Evolutionary conservation across 2,888 invertebrate species (phyloP).

Genomic region (Anaspis maculata): DNA sequence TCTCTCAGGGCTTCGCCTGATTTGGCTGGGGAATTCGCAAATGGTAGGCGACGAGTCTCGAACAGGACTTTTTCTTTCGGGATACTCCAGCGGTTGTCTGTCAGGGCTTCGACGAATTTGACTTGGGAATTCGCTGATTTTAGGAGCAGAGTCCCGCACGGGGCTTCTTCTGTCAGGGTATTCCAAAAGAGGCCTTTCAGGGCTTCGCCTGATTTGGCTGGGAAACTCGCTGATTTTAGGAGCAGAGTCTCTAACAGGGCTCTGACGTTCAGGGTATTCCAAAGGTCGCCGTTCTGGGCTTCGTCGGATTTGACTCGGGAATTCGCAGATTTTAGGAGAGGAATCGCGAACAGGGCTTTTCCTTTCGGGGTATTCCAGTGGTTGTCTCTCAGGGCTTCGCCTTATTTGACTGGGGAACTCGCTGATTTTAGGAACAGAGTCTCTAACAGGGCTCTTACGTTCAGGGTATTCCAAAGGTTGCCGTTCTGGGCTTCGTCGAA

Average conservation of each 20-base stretch:
- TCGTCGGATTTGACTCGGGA: conserved; percentile 21
- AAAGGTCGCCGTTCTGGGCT: conserved; percentile 15
- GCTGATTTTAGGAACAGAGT: conserved; percentile 11
- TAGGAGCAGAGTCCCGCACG: conserved; percentile 6
- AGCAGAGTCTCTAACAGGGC: neutral
- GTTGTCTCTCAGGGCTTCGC: conserved; percentile 10
- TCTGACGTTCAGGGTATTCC: conserved; percentile 15
- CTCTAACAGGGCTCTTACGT: conserved; percentile 10
- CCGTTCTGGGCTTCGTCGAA: conserved; percentile 16
- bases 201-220: conserved; percentile 11
- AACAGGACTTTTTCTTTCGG: conserved; percentile 11
- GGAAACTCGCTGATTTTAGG: conserved; percentile 9
- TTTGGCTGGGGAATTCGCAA: conserved; percentile 13
- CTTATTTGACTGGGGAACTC: conserved; percentile 19
- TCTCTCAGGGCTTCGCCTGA: conserved; percentile 9
- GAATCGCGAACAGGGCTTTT: conserved; percentile 1
- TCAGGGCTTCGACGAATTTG: conserved; percentile 18
- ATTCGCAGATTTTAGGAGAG: conserved; percentile 15
- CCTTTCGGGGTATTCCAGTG: conserved; percentile 11
- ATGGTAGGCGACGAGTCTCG: neutral
- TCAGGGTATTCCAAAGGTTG: conserved; percentile 16
- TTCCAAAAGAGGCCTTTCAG: conserved; percentile 8
- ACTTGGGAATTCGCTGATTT: conserved; percentile 20
- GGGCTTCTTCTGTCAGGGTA: conserved; percentile 8
- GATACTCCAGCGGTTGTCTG: conserved; percentile 16